Base-by-base conservation (phyloP, 1,140 invertebrate species). In the Drosophila sechellia region DNA sequence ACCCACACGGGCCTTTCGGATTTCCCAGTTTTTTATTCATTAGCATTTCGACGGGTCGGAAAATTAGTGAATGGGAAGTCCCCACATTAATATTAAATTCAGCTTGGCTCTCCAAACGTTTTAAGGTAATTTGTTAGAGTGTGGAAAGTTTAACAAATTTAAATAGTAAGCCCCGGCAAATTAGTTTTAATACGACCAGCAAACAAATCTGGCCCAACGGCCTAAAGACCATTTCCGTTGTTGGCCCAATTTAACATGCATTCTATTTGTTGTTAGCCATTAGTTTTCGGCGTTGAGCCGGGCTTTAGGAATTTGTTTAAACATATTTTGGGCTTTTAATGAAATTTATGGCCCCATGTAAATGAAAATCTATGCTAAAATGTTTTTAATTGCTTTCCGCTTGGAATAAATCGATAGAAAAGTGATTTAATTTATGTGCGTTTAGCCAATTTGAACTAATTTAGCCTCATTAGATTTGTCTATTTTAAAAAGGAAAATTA, bases 61-160 rank as follows among this genome's bases (percentile, higher is more conserved):
- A 3, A 20, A 6, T 45, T 45, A 64, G 69, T 58, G 46, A 57
- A 64, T 50, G 53, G 63, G 53, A 87, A 73, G 79, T 83, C 58
- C 60, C 64, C 49, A 87, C 83, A 86, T 86, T 87, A 87, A 87
- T 79, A 79, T 79, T 72, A 72, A 76, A 73, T 75, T 86, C 56
- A 6, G 17, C 20, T 13, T 17, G 4, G 52, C 40, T 25, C 48
- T 75, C 11, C 42, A n/a, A 15, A 27, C 45, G 15, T 68, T 68
- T 39, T n/a, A 34, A 49, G 39, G 50, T 61, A 63, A 74, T 74
- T 74, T 75, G 70, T 75, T 56, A 37, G 71, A 57, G 64, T 70
- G 64, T 52, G 27, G 27, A 57, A 65, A 75, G 71, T 40, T 54
- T 66, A 75, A 53, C 72, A 75, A 75, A 75, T 75, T 75, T 75